phyloP scores from a whole-genome alignment of 1,140 invertebrate genomes.

The Drosophila ananassae region DNA sequence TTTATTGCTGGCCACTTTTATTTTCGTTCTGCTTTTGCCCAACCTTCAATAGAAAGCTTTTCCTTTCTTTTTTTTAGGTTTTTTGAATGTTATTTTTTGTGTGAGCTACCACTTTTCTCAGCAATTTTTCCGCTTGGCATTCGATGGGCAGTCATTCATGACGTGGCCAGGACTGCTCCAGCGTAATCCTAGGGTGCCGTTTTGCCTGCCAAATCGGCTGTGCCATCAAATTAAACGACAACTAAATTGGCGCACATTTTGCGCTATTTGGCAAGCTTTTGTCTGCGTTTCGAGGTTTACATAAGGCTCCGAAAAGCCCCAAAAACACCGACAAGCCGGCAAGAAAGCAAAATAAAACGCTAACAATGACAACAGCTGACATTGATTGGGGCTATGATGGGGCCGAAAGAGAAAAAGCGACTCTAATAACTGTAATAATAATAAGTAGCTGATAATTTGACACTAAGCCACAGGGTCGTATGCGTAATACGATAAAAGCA shows the following conservation, averaged over 20 bases:
- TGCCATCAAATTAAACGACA: constrained; percentile 74
- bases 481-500: constrained; percentile 34
- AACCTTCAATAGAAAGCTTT: constrained; percentile 26
- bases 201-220: constrained; percentile 66
- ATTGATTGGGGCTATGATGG: constrained; percentile 43
- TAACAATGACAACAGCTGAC: constrained; percentile 64
- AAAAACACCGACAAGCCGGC: constrained; percentile 3
- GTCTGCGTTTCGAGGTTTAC: constrained; percentile 50
- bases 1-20: constrained; percentile 56
- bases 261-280: constrained; percentile 71
- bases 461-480: constrained; percentile 42
- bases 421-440: constrained; percentile 50
- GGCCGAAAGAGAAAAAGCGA: constrained; percentile 7
- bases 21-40: constrained; percentile 25
- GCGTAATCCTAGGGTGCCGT: constrained; percentile 47
- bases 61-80: constrained; percentile 11
- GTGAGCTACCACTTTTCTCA: constrained; percentile 54
- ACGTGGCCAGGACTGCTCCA: constrained; percentile 31
- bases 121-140: constrained; percentile 30
- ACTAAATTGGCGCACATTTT: constrained; percentile 74
- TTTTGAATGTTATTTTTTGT: constrained; percentile 13
- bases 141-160: constrained; percentile 46
- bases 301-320: constrained; percentile 31
- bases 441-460: constrained; percentile 58
- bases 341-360: constrained; percentile 26